These are phyloP conservation scores for Diachasmimorpha longicaudata DNA, from an alignment of 1,140 invertebrate species.

Conservation along the genomic window DNA sequence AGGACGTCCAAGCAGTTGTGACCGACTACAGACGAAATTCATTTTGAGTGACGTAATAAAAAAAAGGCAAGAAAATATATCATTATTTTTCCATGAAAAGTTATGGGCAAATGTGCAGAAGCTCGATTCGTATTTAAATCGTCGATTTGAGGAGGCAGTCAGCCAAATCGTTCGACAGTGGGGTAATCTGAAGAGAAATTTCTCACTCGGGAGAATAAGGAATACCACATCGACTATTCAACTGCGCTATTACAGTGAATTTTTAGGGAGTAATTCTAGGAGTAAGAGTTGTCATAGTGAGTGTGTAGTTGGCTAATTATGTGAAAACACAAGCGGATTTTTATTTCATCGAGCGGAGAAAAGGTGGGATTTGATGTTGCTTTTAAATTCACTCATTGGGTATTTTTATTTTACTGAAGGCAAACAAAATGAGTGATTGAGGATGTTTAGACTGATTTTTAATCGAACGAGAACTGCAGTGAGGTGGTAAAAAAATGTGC, in stretches of 20 bases:
- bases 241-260: background rate
- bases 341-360: background rate
- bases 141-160: background rate
- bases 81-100: background rate
- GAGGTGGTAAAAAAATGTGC: too few relatives aligned
- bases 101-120: background rate
- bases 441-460: background rate
- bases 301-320: background rate
- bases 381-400: background rate
- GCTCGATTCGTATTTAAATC: background rate
- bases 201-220: background rate
- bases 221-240: conserved; percentile 3
- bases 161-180: background rate
- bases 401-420: background rate
- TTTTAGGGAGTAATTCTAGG: background rate
- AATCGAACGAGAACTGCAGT: too few relatives aligned
- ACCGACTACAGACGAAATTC: conserved; percentile 53
- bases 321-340: background rate
- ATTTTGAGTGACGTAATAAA: background rate
- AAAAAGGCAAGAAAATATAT: background rate
- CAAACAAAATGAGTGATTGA: background rate
- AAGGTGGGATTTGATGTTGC: conserved; percentile 4
- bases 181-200: background rate
- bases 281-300: conserved; percentile 14
- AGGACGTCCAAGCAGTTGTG: conserved; percentile 51